Base-by-base conservation (phyloP, 2,113 vertebrate genomes). In the Anthoscopus minutus region DNA sequence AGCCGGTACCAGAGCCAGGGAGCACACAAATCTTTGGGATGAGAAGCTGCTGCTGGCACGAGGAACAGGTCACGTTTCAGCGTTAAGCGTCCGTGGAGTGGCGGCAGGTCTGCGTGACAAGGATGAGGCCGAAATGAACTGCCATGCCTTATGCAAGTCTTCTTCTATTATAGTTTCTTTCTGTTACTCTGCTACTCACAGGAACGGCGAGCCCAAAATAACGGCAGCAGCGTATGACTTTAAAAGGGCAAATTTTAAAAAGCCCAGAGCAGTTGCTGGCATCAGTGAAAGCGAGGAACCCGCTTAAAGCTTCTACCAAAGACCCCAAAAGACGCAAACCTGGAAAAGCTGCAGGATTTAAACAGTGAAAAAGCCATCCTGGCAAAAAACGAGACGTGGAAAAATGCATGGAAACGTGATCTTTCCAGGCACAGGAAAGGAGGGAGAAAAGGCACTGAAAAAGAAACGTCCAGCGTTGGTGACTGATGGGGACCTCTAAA, bases 401-500 rank as follows among this genome's bases (percentile, higher is more conserved):
- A 81, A n/a, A 62, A 58, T 2, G 19, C n/a, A 5, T 4, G 24
- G 70, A 53, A 90, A 82, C 2, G 2, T 2, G 16, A 58, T 83
- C 42, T 67, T 50, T 67, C 57, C 38, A 48, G 35, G 18, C 24
- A 74, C 10, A 65, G 58, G 17, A 37, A 80, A 79, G 13, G 78
- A 53, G 65, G 48, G 82, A 74, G 65, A 62, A 73, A 45, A 0
- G 28, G 50, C 54, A 31, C n/a, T 15, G 81, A 13, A 31, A 86
- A 60, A 50, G 69, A 45, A 66, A 45, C 0, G 13, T 33, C 82
- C 60, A 3, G 44, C 5, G 35, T 17, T 0, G 0, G 82, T 47
- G 82, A 92, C 25, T 44, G 66, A 89, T 71, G 93, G 77, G 60
- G 35, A 66, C 5, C 28, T 81, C 81, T 64, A 33, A 86, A 73